Percentiles rank a stretch among this genome's conserved stretches.
Conservation (phyloP, 1,140 invertebrate genomes). For the Diprion similis region DNA sequence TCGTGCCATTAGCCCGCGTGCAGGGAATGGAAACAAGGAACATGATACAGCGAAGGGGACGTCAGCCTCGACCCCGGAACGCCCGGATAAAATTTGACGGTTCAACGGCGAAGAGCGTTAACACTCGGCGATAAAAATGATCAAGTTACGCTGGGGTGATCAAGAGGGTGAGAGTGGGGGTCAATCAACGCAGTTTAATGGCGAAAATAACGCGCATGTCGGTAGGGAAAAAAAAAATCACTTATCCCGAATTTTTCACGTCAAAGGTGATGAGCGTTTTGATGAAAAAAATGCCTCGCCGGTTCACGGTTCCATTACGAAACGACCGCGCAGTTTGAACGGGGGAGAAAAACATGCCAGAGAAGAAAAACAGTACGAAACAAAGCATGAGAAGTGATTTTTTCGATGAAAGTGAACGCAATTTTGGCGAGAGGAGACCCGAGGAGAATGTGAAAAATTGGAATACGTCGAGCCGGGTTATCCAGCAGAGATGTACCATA, state of each 20-base stretch:
- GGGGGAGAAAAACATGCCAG: no score
- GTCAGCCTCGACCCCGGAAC: not conserved
- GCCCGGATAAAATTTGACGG: not conserved
- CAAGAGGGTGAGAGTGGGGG: not conserved
- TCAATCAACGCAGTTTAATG: constrained; percentile 5
- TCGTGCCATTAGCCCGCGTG: not conserved
- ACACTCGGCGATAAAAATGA: constrained; percentile 7
- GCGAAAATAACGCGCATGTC: not conserved
- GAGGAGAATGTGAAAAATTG: no score
- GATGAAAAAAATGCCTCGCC: no score
- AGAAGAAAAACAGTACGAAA: no score
- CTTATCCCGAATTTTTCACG: not conserved
- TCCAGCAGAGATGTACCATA: no score
- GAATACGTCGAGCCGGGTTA: no score
- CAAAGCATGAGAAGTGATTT: no score
- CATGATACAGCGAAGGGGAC: not conserved
- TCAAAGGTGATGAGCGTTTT: no score
- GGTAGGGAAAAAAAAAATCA: not conserved
- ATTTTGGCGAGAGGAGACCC: no score
- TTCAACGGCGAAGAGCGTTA: not conserved
- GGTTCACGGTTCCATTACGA: no score
- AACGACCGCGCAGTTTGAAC: no score
- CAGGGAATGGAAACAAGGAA: not conserved
- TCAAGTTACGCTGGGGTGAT: not conserved
- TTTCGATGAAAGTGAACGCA: no score